Percentiles rank a stretch among this genome's conserved stretches.
Evolutionary conservation across 2,113 vertebrate species (phyloP).

Genomic region (Daboia siamensis): DNA sequence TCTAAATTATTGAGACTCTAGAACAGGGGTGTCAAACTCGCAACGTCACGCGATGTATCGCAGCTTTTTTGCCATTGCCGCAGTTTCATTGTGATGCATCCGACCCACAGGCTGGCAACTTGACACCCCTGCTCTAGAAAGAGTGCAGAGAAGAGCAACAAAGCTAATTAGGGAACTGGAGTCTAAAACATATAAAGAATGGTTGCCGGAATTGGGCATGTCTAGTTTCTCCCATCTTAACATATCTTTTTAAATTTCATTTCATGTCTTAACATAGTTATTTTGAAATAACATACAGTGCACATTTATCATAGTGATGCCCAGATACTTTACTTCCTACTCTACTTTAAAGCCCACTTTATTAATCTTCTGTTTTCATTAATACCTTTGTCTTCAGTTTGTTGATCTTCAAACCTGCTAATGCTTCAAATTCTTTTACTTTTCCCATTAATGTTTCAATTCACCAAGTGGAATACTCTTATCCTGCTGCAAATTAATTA

Average conservation of each 20-base stretch:
- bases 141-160: too few relatives aligned
- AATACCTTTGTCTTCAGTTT: background rate
- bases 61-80: too few relatives aligned
- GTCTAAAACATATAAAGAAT: too few relatives aligned
- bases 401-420: background rate
- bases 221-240: background rate
- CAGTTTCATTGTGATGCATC: too few relatives aligned
- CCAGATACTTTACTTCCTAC: background rate
- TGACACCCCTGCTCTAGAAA: too few relatives aligned
- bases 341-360: background rate
- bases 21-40: too few relatives aligned
- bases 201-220: too few relatives aligned
- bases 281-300: background rate
- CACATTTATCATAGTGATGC: background rate
- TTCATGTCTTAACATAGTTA: background rate
- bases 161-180: too few relatives aligned
- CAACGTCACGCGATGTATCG: too few relatives aligned
- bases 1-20: background rate
- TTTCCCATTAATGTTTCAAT: background rate
- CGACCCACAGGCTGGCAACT: too few relatives aligned
- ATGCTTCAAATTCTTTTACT: background rate
- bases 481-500: background rate
- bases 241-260: background rate
- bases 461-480: background rate
- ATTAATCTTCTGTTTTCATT: background rate